Evolutionary conservation across 2,113 vertebrate genomes (phyloP).

Genomic region (Pao palembangensis): DNA sequence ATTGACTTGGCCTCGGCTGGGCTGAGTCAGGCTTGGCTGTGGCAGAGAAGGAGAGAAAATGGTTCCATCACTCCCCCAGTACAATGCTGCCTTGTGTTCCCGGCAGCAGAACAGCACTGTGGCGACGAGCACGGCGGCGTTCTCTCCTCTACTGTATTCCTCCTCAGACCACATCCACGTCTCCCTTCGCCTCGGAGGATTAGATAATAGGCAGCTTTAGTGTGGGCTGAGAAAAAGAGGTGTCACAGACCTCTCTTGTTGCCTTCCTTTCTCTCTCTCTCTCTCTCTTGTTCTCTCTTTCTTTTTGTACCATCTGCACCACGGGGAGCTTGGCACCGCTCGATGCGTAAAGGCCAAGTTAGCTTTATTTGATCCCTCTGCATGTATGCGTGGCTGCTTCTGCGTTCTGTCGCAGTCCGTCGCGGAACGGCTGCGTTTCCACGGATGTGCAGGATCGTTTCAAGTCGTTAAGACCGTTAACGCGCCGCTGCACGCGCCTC

Average conservation of each 20-base stretch:
- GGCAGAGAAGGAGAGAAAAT: conserved; percentile 3
- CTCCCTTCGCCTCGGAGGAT: conserved; percentile 55
- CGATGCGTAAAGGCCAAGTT: conserved; percentile 37
- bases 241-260: conserved; percentile 68
- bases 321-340: conserved; percentile 62
- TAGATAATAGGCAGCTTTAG: conserved; percentile 76
- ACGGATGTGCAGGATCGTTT: no score
- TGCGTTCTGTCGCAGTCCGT: no score
- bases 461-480: background rate
- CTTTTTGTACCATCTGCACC: conserved; percentile 67
- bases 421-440: no score
- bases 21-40: conserved; percentile 32
- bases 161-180: conserved; percentile 36
- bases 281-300: conserved; percentile 24
- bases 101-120: conserved; percentile 28
- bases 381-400: background rate
- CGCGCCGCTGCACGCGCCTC: conserved; percentile 4
- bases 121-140: conserved; percentile 34
- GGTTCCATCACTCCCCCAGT: conserved; percentile 22
- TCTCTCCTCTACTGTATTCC: conserved; percentile 43
- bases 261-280: conserved; percentile 18
- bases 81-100: conserved; percentile 66
- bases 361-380: conserved; percentile 25
- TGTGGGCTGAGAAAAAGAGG: conserved; percentile 71
- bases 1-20: background rate